Evolutionary conservation across 2,797 vertebrate species (phyloP).

Genomic region (Parambassis ranga): DNA sequence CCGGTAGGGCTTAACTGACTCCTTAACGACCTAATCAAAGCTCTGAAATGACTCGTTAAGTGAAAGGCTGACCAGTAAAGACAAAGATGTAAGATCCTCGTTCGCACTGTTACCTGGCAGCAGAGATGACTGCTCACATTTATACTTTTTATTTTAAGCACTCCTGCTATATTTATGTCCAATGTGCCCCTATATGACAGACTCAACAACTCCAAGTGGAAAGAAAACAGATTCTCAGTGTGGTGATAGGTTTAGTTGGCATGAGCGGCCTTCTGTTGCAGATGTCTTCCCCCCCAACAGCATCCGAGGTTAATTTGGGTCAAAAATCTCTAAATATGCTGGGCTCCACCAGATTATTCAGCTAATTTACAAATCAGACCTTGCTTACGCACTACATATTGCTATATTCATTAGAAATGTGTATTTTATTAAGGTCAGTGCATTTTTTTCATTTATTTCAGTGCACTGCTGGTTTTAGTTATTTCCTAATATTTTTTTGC

Average conservation of each 20-base stretch:
- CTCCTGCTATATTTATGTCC: too few relatives aligned
- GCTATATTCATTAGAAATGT: background rate
- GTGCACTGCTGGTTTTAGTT: background rate
- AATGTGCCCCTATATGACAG: too few relatives aligned
- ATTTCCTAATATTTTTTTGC: background rate
- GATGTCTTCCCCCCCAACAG: slow-evolving; percentile 1
- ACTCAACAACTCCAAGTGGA: background rate
- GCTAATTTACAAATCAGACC: background rate
- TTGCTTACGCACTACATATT: background rate
- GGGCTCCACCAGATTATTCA: background rate
- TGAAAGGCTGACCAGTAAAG: background rate
- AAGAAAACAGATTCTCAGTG: background rate
- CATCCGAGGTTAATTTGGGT: slow-evolving; percentile 23
- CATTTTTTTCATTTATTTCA: background rate
- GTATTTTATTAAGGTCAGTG: background rate
- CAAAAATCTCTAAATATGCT: background rate
- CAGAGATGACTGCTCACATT: background rate
- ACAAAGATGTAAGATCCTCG: background rate
- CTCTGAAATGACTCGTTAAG: slow-evolving; percentile 10
- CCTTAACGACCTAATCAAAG: slow-evolving; percentile 31
- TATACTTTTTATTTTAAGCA: background rate
- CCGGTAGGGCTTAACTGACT: slow-evolving; percentile 15
- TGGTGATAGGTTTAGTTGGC: slow-evolving; percentile 6
- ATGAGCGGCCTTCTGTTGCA: background rate
- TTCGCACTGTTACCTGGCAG: background rate